A percentile compares a stretch with the other conserved stretches of the same genome.
Conservation (phyloP, 92 coral and sea anemone species). For the Heliopora coerulea region DNA sequence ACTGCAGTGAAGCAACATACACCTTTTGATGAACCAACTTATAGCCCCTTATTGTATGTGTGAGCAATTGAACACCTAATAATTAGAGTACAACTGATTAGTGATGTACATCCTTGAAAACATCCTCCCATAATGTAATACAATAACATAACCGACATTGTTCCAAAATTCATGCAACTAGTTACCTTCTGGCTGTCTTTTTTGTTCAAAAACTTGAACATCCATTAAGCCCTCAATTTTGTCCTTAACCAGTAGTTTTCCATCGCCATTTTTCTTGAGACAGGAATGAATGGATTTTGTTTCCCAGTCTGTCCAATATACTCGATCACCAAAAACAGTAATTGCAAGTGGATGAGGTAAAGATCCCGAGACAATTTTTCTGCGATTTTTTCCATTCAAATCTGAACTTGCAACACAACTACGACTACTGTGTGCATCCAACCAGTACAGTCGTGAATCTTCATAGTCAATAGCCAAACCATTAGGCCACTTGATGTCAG, state of each 20-base stretch:
- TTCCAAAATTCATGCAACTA: too few relatives aligned
- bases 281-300: conserved; percentile 54
- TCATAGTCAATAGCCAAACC: conserved; percentile 88
- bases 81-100: too few relatives aligned
- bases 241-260: conserved; percentile 26
- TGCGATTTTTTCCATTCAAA: conserved; percentile 50
- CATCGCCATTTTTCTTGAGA: conserved; percentile 37
- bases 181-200: conserved; percentile 37
- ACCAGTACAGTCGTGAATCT: conserved; percentile 73
- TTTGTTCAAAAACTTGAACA: conserved; percentile 19
- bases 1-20: too few relatives aligned
- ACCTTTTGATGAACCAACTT: too few relatives aligned
- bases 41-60: too few relatives aligned
- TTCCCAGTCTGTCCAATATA: conserved; percentile 72
- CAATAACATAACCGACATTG: too few relatives aligned
- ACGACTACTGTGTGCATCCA: conserved; percentile 63
- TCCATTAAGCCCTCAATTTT: conserved; percentile 27
- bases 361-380: conserved; percentile 34
- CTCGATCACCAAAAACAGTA: conserved; percentile 57
- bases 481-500: conserved; percentile 85
- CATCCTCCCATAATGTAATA: too few relatives aligned
- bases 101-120: too few relatives aligned
- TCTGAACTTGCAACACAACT: conserved; percentile 24
- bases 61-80: too few relatives aligned
- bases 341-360: conserved; percentile 62